Evolutionary conservation across 2,113 vertebrate species (phyloP), one percentile per base, ranked within the genome.

Genomic region (Poecile atricapillus): DNA sequence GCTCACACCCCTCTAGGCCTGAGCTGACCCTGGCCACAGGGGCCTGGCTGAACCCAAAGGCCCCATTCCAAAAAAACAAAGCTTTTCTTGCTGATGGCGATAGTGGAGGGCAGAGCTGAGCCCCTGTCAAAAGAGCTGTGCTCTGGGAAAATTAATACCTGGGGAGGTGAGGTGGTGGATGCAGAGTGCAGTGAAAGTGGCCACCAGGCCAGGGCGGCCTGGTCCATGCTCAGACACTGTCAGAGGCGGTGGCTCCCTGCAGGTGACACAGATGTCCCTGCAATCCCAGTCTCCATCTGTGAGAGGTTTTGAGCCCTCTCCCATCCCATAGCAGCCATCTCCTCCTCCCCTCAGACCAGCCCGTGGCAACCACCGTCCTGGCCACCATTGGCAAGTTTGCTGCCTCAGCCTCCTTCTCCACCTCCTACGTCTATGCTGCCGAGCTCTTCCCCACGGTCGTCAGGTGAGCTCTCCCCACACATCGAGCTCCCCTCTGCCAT

Each of bases 401-500:
- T 19, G 94, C 96, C 2, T 71, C 97, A 0, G 95, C 97, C 3
- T 94, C 97, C 13, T 98, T 98, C 44, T 97, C 98, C 33, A 95
- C 97, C 35, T 97, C 97, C 20, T 99, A 95, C 0, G 70, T 99
- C 74, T 99, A 99, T 15, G 78, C 98, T 0, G 98, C 98, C 30
- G 99, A 99, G 90, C 97, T 99, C n/a, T 98, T 99, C 91, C 99
- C 99, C 14, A 99, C 99, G 0, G 8, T 98, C 0, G 9, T 99
- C 90, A 98, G 99, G 99, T 99, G 96, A 98, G 93, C 5, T 58
- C 9, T 41, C 53, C 43, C 19, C 46, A 18, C 3, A 1, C 14
- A 3, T 2, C 0, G 0, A 5, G 16, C 16, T 31, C 27, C 60
- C 60, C 31, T 39, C 50, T 19, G 14, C 56, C 25, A 0, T 5